Evolutionary conservation across 2,797 vertebrate species (phyloP).

Genomic region (Sebastes matsubarae): DNA sequence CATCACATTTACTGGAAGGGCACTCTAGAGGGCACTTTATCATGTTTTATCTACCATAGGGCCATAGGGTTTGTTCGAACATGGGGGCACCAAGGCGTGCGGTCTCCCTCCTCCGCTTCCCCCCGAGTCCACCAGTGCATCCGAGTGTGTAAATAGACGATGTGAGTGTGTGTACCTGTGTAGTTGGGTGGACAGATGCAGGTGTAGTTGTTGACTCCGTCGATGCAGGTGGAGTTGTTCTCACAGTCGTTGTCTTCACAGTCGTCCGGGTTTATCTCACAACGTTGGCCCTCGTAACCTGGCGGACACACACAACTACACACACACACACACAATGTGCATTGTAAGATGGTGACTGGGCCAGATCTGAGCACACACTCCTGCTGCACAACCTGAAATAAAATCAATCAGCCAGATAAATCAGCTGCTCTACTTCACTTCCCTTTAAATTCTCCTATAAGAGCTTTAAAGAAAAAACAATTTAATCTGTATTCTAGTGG

Average conservation of each 20-base stretch:
- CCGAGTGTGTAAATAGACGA: neutral
- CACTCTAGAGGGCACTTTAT: no score
- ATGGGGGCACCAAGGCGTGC: fast-evolving
- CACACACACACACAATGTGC: conserved; percentile 3
- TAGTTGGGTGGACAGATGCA: conserved; percentile 94
- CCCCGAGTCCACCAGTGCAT: no score
- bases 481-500: conserved; percentile 1
- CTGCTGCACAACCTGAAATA: conserved; percentile 29
- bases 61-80: no score
- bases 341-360: conserved; percentile 4
- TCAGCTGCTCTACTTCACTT: conserved; percentile 21
- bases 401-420: conserved; percentile 44
- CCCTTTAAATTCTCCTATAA: conserved; percentile 10
- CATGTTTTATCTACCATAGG: no score
- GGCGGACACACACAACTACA: conserved; percentile 90
- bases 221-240: conserved; percentile 95
- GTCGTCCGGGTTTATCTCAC: conserved; percentile 94
- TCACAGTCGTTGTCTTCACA: conserved; percentile 98
- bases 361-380: neutral
- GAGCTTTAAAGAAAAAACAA: conserved; percentile 17
- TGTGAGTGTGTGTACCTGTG: conserved; percentile 55
- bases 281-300: conserved; percentile 92
- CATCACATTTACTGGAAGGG: no score
- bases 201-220: conserved; percentile 96
- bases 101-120: no score